Evolutionary conservation across 2,888 invertebrate genomes (phyloP).

Genomic region (Trichacis sp.): DNA sequence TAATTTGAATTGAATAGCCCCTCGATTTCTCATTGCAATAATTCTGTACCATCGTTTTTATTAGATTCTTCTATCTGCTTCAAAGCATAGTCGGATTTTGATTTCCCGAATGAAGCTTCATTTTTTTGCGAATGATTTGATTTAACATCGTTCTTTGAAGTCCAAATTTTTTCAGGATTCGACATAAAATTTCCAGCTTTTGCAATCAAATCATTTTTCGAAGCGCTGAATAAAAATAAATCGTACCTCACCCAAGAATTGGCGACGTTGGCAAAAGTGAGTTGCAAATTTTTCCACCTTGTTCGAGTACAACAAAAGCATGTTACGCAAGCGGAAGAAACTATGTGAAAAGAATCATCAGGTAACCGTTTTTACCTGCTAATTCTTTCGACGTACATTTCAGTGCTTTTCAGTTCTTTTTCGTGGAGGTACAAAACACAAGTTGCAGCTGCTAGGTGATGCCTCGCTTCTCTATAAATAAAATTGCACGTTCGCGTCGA

Average conservation of each 20-base stretch:
- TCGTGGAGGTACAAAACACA: conserved; percentile 73
- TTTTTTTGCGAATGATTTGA: background rate
- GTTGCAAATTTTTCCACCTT: conserved; percentile 53
- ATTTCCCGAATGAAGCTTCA: background rate
- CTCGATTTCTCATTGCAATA: too few relatives aligned
- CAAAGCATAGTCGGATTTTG: too few relatives aligned
- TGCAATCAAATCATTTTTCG: conserved; percentile 68
- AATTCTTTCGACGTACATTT: conserved; percentile 49
- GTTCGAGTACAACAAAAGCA: background rate
- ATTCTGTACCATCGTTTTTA: too few relatives aligned
- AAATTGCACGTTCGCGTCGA: background rate
- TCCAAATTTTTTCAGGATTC: background rate
- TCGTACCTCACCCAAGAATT: conserved; percentile 76
- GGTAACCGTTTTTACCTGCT: conserved; percentile 23
- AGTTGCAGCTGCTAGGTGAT: conserved; percentile 77
- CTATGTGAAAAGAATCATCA: too few relatives aligned
- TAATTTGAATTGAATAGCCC: too few relatives aligned
- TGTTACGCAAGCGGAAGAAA: background rate
- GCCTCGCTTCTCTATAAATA: conserved; percentile 71
- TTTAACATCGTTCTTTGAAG: background rate
- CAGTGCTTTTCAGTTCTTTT: conserved; percentile 70
- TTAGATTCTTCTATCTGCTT: too few relatives aligned
- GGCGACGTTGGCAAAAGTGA: conserved; percentile 71
- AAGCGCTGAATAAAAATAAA: conserved; percentile 72
- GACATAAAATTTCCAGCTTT: conserved; percentile 50